A percentile compares a stretch with the other conserved stretches of the same genome.
These are phyloP conservation scores for Lordiphosa collinella DNA, from an alignment of 1,140 invertebrate genomes.

Conservation along the genomic window DNA sequence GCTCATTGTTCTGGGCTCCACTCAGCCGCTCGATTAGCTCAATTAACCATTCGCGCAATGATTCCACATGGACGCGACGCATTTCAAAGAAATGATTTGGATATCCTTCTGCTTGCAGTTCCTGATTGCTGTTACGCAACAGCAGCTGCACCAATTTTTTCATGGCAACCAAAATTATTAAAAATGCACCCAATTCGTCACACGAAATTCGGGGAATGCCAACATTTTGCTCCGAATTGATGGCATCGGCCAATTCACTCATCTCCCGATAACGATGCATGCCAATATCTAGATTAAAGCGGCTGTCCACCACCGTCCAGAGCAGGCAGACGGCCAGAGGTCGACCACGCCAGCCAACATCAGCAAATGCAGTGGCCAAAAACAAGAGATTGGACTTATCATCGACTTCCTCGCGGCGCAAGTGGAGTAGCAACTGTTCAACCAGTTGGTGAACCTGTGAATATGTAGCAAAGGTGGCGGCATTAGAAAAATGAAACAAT, in stretches of 20 bases:
- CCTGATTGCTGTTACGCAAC: not conserved
- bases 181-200: not conserved
- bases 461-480: too few relatives aligned
- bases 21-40: not conserved
- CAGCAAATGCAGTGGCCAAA: not conserved
- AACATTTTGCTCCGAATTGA: not conserved
- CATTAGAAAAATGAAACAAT: too few relatives aligned
- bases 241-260: slow-evolving; percentile 4
- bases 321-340: slow-evolving; percentile 16
- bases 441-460: slow-evolving; percentile 10
- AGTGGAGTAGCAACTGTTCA: slow-evolving; percentile 6
- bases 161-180: not conserved
- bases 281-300: not conserved
- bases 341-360: not conserved
- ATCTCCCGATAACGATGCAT: slow-evolving; percentile 25
- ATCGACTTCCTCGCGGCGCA: not conserved
- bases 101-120: slow-evolving; percentile 9
- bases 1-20: too few relatives aligned
- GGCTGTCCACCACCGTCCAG: slow-evolving; percentile 2
- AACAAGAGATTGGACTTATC: not conserved
- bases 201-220: not conserved
- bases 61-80: not conserved
- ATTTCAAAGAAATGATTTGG: slow-evolving; percentile 14
- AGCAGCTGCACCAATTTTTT: not conserved
- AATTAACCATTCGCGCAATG: not conserved